Conservation (phyloP, 23 tunicate genomes). For the Trididemnum miniatum region DNA sequence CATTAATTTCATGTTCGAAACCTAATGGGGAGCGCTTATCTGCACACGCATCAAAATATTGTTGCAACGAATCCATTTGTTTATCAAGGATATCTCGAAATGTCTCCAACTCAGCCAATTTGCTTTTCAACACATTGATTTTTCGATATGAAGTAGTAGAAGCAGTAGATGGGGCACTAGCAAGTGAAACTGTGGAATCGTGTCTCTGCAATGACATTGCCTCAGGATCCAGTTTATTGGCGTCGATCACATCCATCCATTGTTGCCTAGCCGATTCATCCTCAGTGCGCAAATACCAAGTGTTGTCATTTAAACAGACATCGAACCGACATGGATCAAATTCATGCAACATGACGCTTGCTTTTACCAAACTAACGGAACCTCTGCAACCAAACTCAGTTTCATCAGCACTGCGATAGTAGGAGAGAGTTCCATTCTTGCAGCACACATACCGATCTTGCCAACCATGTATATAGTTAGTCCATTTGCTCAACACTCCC, state of each 20-base stretch:
- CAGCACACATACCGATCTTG: constrained; percentile 76
- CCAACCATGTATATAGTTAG: constrained; percentile 96
- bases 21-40: background rate
- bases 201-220: constrained; percentile 53
- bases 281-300: constrained; percentile 82
- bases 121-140: constrained; percentile 53
- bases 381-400: constrained; percentile 95
- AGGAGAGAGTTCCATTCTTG: constrained; percentile 72
- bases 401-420: constrained; percentile 68
- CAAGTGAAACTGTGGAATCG: constrained; percentile 75
- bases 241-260: constrained; percentile 88
- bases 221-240: constrained; percentile 57
- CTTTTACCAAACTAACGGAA: constrained; percentile 71
- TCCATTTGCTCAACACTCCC: constrained; percentile 87
- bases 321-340: constrained; percentile 87
- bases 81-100: constrained; percentile 74
- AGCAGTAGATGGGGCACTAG: constrained; percentile 71
- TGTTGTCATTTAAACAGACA: constrained; percentile 82
- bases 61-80: constrained; percentile 78
- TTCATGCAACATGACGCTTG: constrained; percentile 46
- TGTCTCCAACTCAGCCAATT: constrained; percentile 83
- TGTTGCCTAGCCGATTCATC: constrained; percentile 74
- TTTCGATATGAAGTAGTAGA: constrained; percentile 73
- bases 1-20: background rate
- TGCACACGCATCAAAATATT: constrained; percentile 68